phyloP scores from a whole-genome alignment of 2,797 vertebrate genomes.

The Euthynnus affinis region DNA sequence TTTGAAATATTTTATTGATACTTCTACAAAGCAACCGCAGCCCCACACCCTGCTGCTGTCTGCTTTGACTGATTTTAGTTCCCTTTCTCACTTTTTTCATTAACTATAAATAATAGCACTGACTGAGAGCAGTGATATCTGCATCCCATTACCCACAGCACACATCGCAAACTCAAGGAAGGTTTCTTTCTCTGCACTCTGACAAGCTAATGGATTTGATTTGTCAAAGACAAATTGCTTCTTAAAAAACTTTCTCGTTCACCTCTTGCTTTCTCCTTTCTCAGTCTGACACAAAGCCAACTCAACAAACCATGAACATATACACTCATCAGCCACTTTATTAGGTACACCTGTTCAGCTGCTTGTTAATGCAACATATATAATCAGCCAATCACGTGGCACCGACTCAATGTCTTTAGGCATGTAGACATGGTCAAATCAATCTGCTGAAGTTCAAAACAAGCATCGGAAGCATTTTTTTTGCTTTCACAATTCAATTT shows the following conservation, averaged over 20 bases:
- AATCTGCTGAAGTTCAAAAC: too few species aligned
- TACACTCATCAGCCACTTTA: neutral
- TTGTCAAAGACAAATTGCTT: constrained; percentile 64
- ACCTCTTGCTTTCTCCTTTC: constrained; percentile 11
- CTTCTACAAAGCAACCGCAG: neutral
- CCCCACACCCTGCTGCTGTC: constrained; percentile 23
- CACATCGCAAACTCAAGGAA: constrained; percentile 60
- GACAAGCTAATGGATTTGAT: constrained; percentile 73
- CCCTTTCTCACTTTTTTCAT: constrained; percentile 48
- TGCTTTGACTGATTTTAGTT: constrained; percentile 42
- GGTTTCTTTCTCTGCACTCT: constrained; percentile 60
- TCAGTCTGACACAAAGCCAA: constrained; percentile 16
- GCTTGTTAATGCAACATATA: too few species aligned
- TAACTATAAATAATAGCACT: constrained; percentile 61
- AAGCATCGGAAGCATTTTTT: too few species aligned
- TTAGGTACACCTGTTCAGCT: too few species aligned
- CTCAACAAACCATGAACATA: constrained; percentile 17
- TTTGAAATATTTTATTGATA: constrained; percentile 2
- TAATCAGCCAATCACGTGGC: too few species aligned
- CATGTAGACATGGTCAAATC: too few species aligned
- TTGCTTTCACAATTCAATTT: too few species aligned
- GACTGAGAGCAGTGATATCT: constrained; percentile 48
- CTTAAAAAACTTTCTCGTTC: constrained; percentile 46
- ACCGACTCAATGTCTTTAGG: too few species aligned
- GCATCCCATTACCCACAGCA: constrained; percentile 59